Conservation (phyloP, 2,797 vertebrate genomes). For the Pelochelys cantorii region DNA sequence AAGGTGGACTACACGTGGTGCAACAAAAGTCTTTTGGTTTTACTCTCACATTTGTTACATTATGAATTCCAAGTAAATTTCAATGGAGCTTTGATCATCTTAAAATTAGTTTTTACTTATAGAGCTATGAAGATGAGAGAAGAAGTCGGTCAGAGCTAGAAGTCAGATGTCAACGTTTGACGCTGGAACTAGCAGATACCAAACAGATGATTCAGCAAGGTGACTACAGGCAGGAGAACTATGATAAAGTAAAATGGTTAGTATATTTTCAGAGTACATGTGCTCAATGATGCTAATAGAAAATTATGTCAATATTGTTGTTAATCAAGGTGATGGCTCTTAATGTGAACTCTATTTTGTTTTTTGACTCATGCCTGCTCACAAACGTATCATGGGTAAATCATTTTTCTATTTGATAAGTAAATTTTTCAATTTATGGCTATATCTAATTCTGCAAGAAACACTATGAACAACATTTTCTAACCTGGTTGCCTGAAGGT, state of each 20-base stretch:
- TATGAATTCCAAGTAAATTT: not conserved
- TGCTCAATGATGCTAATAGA: not conserved
- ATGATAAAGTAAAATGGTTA: constrained; percentile 91
- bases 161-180: constrained; percentile 90
- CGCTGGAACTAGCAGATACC: constrained; percentile 93
- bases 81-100: not conserved
- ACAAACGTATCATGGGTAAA: not conserved
- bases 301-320: not conserved
- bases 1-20: not conserved
- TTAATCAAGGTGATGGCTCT: not conserved
- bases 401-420: not conserved
- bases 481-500: not conserved
- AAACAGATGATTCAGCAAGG: constrained; percentile 93
- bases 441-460: not conserved
- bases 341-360: not conserved
- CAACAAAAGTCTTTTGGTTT: not conserved
- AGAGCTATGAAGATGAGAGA: constrained; percentile 93
- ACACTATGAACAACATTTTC: not conserved
- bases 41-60: not conserved
- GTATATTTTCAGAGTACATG: not conserved
- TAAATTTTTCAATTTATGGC: not conserved
- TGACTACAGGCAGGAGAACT: constrained; percentile 93
- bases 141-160: constrained; percentile 90
- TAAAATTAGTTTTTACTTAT: constrained; percentile 19
- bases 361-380: not conserved